Conservation (phyloP, 2,888 invertebrate species). For the Crematogaster levior region DNA sequence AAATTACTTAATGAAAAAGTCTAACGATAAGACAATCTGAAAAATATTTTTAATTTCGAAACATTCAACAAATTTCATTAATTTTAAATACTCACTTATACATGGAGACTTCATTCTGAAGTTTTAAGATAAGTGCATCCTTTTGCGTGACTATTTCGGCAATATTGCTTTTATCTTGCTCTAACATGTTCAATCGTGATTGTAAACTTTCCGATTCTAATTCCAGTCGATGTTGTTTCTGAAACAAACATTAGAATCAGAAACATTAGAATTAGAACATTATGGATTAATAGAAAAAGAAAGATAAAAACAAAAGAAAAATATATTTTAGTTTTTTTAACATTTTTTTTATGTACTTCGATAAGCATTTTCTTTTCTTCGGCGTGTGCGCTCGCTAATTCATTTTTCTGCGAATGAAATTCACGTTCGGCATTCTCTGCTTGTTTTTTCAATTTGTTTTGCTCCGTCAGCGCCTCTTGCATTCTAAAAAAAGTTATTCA, state of each 20-base stretch:
- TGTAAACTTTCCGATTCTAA: constrained; percentile 53
- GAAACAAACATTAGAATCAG: constrained; percentile 41
- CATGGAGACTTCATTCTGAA: constrained; percentile 47
- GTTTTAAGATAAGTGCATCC: constrained; percentile 28
- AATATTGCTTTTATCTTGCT: constrained; percentile 49
- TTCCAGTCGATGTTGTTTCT: constrained; percentile 61
- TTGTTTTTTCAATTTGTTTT: constrained; percentile 54
- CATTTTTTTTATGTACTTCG: constrained; percentile 52
- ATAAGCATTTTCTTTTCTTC: constrained; percentile 61
- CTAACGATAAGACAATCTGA: background rate
- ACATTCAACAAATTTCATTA: background rate
- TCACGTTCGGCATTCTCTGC: constrained; percentile 34
- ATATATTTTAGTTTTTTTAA: background rate
- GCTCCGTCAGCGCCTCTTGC: constrained; percentile 27
- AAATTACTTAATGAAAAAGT: background rate
- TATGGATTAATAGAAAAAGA: constrained; percentile 13
- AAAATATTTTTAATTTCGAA: constrained; percentile 29
- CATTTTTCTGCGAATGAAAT: constrained; percentile 44
- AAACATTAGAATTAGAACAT: constrained; percentile 31
- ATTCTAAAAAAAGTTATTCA: constrained; percentile 37
- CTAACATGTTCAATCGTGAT: constrained; percentile 37
- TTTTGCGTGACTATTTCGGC: constrained; percentile 33
- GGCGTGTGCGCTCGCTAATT: constrained; percentile 36
- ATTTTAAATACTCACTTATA: constrained; percentile 55
- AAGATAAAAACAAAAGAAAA: background rate